Evolutionary conservation across 2,113 vertebrate species (phyloP).

Genomic region (Origma solitaria): DNA sequence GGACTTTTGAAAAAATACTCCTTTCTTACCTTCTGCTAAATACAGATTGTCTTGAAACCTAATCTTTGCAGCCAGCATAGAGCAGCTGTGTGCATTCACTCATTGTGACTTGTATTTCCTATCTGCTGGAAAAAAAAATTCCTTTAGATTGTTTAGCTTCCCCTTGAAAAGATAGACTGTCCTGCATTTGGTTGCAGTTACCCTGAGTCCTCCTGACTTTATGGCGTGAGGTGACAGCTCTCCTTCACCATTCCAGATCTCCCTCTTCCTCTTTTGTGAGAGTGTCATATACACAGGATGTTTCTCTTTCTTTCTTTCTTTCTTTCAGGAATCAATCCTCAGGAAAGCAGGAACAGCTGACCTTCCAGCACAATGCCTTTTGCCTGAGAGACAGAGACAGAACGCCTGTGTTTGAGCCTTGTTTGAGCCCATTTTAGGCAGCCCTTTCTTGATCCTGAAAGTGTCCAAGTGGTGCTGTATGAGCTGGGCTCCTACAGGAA

Average conservation of each 20-base stretch:
- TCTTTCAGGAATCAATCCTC: background rate
- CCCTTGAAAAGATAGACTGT: background rate
- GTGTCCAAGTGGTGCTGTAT: background rate
- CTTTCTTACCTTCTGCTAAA: background rate
- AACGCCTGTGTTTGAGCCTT: background rate
- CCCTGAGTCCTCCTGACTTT: background rate
- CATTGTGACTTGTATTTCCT: background rate
- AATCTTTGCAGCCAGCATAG: background rate
- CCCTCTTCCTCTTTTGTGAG: background rate
- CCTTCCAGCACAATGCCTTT: background rate
- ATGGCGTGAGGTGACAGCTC: fast-evolving
- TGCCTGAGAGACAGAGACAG: background rate
- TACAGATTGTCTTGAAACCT: background rate
- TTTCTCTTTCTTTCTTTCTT: too few species aligned
- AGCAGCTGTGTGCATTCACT: background rate
- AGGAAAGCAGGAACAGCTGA: background rate
- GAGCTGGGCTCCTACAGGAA: background rate
- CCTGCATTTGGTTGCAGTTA: background rate
- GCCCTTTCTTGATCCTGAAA: background rate
- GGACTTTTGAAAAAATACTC: background rate
- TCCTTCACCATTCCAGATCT: background rate
- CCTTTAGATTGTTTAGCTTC: background rate
- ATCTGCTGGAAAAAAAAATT: background rate
- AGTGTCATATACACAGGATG: background rate
- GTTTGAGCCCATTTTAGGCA: background rate